Evolutionary conservation across 1,140 invertebrate species (phyloP).

Genomic region (Catajapyx aquilonaris): DNA sequence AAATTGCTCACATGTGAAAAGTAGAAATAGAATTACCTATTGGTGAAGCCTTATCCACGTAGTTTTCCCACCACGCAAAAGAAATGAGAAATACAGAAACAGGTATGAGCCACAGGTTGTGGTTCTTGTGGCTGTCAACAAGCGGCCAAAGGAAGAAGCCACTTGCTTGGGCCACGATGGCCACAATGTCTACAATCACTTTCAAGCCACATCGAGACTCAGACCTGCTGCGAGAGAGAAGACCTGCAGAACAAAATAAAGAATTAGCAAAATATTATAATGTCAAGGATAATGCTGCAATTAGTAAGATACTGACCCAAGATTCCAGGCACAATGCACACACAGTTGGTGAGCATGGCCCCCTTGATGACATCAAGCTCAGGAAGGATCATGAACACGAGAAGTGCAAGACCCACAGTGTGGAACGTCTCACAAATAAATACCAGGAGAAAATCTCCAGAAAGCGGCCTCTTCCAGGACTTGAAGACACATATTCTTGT

Average conservation of each 20-base stretch:
- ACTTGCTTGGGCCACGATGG: conserved; percentile 63
- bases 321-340: conserved; percentile 71
- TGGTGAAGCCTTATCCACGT: conserved; percentile 59
- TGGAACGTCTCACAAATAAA: conserved; percentile 69
- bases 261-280: too few species aligned
- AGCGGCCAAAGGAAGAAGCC: conserved; percentile 79
- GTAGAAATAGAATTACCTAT: conserved; percentile 27
- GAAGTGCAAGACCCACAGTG: conserved; percentile 56
- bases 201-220: conserved; percentile 58
- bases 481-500: conserved; percentile 79
- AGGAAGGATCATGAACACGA: conserved; percentile 73
- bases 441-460: conserved; percentile 41
- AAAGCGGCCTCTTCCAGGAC: conserved; percentile 41
- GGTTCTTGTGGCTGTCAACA: conserved; percentile 28
- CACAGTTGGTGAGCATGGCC: conserved; percentile 80
- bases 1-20: background rate
- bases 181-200: conserved; percentile 57
- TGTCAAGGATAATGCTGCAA: background rate
- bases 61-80: conserved; percentile 94
- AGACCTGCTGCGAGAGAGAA: conserved; percentile 54
- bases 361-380: conserved; percentile 79
- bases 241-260: conserved; percentile 30
- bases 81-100: conserved; percentile 64
- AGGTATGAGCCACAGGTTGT: conserved; percentile 61
- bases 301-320: conserved; percentile 26